Evolutionary conservation across 53 echinoderm and acorn worm genomes (phyloP).

Genomic region (Antedon mediterranea): DNA sequence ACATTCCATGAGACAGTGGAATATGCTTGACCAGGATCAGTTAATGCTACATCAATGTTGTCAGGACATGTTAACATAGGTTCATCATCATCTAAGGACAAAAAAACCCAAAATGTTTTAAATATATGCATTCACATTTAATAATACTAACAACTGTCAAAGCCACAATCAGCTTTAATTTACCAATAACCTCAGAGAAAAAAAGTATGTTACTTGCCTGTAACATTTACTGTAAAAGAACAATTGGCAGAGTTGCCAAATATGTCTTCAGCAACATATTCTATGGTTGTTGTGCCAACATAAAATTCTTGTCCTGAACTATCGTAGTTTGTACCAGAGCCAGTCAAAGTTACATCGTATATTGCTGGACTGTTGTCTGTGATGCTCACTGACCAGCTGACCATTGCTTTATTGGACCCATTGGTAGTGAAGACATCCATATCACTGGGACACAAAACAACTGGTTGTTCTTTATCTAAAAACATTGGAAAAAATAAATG

Average conservation of each 20-base stretch:
- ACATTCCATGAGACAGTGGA: constrained; percentile 8
- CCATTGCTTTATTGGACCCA: background rate
- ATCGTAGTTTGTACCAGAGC: background rate
- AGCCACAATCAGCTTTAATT: too few relatives aligned
- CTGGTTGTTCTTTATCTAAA: constrained; percentile 12
- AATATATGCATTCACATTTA: too few relatives aligned
- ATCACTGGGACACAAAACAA: constrained; percentile 11
- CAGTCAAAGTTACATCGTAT: background rate
- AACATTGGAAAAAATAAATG: background rate
- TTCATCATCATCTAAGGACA: constrained; percentile 6
- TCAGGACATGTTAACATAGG: constrained; percentile 5
- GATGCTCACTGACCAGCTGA: background rate
- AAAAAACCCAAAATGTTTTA: background rate
- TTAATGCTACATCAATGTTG: constrained; percentile 6
- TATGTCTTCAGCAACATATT: background rate
- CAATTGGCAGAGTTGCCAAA: background rate
- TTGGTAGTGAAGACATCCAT: constrained; percentile 1
- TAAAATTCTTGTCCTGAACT: background rate
- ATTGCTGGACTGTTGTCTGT: background rate
- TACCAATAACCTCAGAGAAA: too few relatives aligned
- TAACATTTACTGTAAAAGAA: background rate
- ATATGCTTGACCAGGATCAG: background rate
- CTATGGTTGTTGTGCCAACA: background rate
- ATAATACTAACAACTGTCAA: too few relatives aligned
- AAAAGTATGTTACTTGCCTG: background rate